Evolutionary conservation across 2,113 vertebrate species (phyloP).

Genomic region (Mormyrus lacerda): DNA sequence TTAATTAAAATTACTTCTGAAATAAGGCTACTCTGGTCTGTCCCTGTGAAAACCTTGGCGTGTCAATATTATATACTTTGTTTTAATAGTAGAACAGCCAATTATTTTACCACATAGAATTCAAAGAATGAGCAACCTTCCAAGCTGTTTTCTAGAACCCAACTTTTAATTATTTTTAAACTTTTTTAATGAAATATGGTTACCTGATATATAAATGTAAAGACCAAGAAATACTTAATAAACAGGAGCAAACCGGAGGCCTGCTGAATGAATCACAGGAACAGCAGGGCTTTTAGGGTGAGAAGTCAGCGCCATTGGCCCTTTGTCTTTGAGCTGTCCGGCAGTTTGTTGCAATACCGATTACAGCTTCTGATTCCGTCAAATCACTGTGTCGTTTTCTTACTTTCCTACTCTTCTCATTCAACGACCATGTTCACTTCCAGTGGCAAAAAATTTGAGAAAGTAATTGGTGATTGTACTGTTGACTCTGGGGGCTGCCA

Average conservation of each 20-base stretch:
- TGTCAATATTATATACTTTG: not conserved
- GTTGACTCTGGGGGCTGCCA: not conserved
- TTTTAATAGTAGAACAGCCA: not conserved
- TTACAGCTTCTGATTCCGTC: not conserved
- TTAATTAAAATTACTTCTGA: not conserved
- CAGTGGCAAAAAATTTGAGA: not conserved
- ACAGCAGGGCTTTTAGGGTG: not conserved
- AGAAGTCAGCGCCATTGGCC: not conserved
- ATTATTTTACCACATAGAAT: not conserved
- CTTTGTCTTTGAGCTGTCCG: not conserved
- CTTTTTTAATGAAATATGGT: not conserved
- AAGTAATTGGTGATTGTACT: not conserved
- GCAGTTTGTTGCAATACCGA: not conserved
- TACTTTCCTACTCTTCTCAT: not conserved
- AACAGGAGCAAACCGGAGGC: not conserved
- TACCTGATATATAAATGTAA: not conserved
- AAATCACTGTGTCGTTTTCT: not conserved
- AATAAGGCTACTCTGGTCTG: not conserved
- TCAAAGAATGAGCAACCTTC: not conserved
- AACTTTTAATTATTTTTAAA: not conserved
- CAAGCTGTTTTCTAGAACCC: not conserved
- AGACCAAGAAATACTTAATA: not conserved
- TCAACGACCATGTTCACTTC: not conserved
- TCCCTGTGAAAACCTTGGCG: not conserved
- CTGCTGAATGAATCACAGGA: not conserved